Base-by-base conservation (phyloP, 35 echinoderm and acorn worm genomes). In the Apostichopus japonicus region DNA sequence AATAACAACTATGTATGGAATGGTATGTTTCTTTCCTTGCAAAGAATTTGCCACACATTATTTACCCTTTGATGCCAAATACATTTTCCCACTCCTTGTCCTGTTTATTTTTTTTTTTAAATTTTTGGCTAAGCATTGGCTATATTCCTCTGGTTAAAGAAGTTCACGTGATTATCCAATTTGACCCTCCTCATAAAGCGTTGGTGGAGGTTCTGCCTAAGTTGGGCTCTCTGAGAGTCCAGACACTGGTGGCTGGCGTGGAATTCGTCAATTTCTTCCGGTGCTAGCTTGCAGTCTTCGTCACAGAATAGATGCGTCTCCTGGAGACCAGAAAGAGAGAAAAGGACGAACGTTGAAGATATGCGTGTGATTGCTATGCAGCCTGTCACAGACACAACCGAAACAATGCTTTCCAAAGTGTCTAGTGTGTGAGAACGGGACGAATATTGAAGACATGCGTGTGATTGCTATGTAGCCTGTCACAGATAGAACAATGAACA, bases 221-320 rank as follows among this genome's bases (percentile, higher is more conserved):
- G 92, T 87, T 97, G 93, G 59, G 94, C 90, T 8, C 96, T 93
- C 59, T 97, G 93, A 23, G 83, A 90, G 55, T 93, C 87, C 16
- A 97, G 77, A 6, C 93, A 77, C 80, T 97, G 92, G 80, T 97
- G 96, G 53, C 91, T 94, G 91, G 93, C 91, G 21, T 70, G 91
- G 87, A 95, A 97, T 51, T 92, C 83, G 19, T 87, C 72, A 61
- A 97, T 97, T 63, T 97, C 96, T 77, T 97, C 96, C 53, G 84
- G 93, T 7, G 79, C 55, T 24, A 91, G 75, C 19, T 52, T 91
- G 19, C 90, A 78, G 52, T 91, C 90, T 56, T 91, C 90, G 25
- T 91, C 90, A 33, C 77, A 59, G 52, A 79, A 91, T 8, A 91
- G 61, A 55, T 91, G 90, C 11, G 90, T 91, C 55, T 91, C 90